phyloP scores from a whole-genome alignment of 1,140 invertebrate species.

The Drosophila orena region DNA sequence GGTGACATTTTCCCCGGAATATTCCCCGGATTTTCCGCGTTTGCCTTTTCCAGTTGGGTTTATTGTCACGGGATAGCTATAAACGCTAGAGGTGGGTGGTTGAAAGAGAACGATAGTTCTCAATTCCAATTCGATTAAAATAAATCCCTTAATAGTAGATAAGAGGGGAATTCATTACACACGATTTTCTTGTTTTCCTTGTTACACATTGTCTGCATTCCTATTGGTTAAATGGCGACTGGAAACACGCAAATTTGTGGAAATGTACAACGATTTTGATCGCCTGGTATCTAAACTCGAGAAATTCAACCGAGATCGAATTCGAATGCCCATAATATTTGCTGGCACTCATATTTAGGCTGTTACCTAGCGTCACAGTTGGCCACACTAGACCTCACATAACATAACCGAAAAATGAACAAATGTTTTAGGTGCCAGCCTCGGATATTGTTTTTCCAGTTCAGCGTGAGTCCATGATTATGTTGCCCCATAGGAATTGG shows the following conservation, averaged over 20 bases:
- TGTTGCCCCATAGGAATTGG: neutral
- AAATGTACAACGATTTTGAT: neutral
- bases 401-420: conserved; percentile 38
- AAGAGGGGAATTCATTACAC: neutral
- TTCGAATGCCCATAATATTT: neutral
- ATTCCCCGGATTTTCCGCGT: conserved; percentile 2
- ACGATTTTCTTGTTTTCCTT: too few species aligned
- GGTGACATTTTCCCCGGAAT: conserved; percentile 63
- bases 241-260: neutral
- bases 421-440: conserved; percentile 16
- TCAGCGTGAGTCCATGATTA: conserved; percentile 1
- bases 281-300: neutral
- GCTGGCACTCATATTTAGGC: neutral
- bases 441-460: conserved; percentile 17
- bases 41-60: conserved; percentile 24
- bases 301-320: neutral
- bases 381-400: conserved; percentile 19
- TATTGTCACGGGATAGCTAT: conserved; percentile 48
- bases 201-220: neutral
- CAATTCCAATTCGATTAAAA: neutral
- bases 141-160: neutral
- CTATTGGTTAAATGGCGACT: neutral
- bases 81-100: conserved; percentile 17
- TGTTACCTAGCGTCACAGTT: neutral
- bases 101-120: neutral